A percentile compares a stretch with the other conserved stretches of the same genome.
Evolutionary conservation across 2,888 invertebrate genomes (phyloP).

Genomic region (Orthosia gothica): DNA sequence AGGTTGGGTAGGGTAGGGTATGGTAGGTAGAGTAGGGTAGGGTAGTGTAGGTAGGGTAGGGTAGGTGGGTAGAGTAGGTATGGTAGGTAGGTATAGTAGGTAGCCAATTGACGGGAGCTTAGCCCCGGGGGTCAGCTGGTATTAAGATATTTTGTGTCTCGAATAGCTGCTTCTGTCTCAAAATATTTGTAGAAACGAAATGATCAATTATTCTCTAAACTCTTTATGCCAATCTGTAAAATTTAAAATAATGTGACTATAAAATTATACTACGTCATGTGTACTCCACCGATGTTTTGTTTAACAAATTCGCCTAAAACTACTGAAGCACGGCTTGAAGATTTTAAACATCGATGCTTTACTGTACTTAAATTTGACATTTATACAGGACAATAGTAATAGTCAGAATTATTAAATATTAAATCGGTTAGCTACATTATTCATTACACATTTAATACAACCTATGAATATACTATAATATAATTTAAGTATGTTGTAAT

Average conservation of each 20-base stretch:
- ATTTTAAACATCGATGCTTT: slow-evolving; percentile 26
- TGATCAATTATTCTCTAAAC: background rate
- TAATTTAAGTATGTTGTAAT: slow-evolving; percentile 58
- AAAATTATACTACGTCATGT: slow-evolving; percentile 19
- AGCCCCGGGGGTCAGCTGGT: too few species aligned
- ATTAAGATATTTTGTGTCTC: background rate
- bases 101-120: too few species aligned
- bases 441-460: slow-evolving; percentile 38
- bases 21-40: too few species aligned
- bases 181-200: background rate
- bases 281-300: slow-evolving; percentile 21
- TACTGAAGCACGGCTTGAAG: background rate
- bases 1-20: too few species aligned
- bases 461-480: slow-evolving; percentile 50
- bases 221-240: slow-evolving; percentile 31
- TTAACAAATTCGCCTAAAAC: slow-evolving; percentile 7
- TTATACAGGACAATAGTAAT: slow-evolving; percentile 22
- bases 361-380: slow-evolving; percentile 25
- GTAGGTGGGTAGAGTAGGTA: too few species aligned
- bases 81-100: too few species aligned
- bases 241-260: background rate
- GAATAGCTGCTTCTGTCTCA: too few species aligned
- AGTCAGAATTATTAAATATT: background rate
- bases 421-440: slow-evolving; percentile 14
- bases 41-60: too few species aligned